Percentiles rank a stretch among this genome's conserved stretches.
phyloP scores from a whole-genome alignment of 2,113 vertebrate genomes.

The Alexandromys fortis region DNA sequence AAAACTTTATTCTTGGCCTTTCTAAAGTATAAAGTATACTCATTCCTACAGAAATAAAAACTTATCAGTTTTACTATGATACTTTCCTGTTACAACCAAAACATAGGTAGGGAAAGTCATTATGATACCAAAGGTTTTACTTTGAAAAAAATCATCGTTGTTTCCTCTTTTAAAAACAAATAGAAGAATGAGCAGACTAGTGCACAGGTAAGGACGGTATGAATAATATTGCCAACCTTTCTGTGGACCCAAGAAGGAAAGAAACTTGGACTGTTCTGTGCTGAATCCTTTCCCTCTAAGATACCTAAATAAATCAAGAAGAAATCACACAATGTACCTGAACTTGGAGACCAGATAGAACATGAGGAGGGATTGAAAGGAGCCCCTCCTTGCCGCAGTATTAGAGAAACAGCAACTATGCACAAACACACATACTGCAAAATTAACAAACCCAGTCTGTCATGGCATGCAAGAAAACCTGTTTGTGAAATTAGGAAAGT shows the following conservation, averaged over 20 bases:
- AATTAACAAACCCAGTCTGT: neutral
- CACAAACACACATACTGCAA: neutral
- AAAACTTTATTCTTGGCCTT: neutral
- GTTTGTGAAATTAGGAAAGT: neutral
- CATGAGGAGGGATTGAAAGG: neutral
- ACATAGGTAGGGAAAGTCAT: neutral
- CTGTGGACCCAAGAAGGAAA: neutral
- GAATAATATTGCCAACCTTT: neutral
- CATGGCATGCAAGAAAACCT: neutral
- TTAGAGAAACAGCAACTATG: neutral
- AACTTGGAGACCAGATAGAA: accelerated
- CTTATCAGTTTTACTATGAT: neutral
- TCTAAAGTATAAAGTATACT: neutral
- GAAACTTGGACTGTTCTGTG: neutral
- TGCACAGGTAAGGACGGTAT: accelerated
- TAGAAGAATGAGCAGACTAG: neutral
- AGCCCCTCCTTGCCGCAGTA: accelerated
- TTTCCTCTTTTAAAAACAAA: neutral
- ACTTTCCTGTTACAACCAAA: neutral
- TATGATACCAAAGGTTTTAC: neutral
- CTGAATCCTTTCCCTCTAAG: neutral
- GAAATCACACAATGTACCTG: accelerated
- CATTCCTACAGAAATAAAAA: neutral
- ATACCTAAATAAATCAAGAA: neutral
- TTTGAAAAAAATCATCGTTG: neutral